phyloP scores from a whole-genome alignment of 2,888 invertebrate genomes.

The Chalcis sispes region DNA sequence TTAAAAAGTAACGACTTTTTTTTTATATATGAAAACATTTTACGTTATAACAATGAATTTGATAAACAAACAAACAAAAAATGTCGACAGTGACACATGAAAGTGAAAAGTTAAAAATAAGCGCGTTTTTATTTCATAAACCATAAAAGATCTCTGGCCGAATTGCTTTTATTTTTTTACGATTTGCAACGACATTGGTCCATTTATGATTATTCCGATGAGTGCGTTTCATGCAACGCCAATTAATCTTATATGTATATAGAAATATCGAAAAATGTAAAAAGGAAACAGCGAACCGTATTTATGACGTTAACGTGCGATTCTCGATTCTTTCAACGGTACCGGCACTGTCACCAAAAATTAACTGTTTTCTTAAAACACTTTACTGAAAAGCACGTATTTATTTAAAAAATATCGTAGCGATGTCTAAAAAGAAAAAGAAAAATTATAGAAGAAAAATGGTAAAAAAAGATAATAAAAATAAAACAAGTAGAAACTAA shows the following conservation, averaged over 20 bases:
- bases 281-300: constrained; percentile 5
- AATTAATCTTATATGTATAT: no score
- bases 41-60: no score
- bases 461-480: not conserved
- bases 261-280: not conserved
- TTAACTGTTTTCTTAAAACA: constrained; percentile 1
- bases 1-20: no score
- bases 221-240: no score
- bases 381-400: not conserved
- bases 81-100: no score
- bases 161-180: not conserved
- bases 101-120: no score
- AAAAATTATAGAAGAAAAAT: not conserved
- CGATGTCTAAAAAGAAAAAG: not conserved
- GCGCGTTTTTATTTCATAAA: not conserved
- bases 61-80: no score
- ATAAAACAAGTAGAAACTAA: not conserved
- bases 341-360: constrained; percentile 38
- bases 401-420: not conserved
- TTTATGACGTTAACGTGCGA: not conserved
- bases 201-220: no score
- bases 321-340: constrained; percentile 19
- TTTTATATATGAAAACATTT: no score
- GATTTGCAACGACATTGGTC: no score
- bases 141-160: not conserved